phyloP scores from a whole-genome alignment of 2,888 invertebrate genomes.

The Eupithecia exiguata region DNA sequence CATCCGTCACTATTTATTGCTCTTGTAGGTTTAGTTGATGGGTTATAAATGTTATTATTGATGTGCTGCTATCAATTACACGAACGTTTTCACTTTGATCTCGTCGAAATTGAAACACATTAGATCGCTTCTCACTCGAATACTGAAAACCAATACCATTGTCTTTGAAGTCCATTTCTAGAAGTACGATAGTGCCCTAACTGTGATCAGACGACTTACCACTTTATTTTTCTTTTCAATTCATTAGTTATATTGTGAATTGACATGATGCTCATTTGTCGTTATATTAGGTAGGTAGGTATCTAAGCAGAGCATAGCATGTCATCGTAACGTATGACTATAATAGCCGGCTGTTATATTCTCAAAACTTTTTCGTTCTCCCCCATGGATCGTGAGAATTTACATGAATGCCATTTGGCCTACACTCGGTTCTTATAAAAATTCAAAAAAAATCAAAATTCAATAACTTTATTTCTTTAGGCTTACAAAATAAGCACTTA shows the following conservation, averaged over 20 bases:
- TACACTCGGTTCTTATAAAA: background rate
- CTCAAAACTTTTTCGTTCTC: background rate
- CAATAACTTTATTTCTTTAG: too few relatives aligned
- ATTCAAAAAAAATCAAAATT: too few relatives aligned
- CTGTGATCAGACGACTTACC: background rate
- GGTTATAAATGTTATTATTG: background rate
- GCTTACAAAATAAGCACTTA: too few relatives aligned
- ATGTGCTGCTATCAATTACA: constrained; percentile 5
- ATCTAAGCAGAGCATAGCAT: background rate
- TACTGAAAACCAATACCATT: background rate
- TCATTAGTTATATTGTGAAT: background rate
- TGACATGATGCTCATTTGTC: background rate
- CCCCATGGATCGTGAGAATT: background rate
- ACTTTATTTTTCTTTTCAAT: background rate
- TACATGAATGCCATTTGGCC: background rate
- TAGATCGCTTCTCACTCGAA: background rate
- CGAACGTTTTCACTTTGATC: constrained; percentile 7
- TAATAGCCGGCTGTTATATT: background rate
- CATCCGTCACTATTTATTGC: constrained; percentile 11
- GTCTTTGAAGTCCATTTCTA: background rate
- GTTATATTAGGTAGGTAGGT: background rate
- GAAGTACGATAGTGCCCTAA: background rate
- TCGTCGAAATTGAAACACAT: background rate
- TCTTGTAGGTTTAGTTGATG: background rate
- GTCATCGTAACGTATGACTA: background rate